Evolutionary conservation across 2,797 vertebrate species (phyloP).

Genomic region (Cyprinella venusta): DNA sequence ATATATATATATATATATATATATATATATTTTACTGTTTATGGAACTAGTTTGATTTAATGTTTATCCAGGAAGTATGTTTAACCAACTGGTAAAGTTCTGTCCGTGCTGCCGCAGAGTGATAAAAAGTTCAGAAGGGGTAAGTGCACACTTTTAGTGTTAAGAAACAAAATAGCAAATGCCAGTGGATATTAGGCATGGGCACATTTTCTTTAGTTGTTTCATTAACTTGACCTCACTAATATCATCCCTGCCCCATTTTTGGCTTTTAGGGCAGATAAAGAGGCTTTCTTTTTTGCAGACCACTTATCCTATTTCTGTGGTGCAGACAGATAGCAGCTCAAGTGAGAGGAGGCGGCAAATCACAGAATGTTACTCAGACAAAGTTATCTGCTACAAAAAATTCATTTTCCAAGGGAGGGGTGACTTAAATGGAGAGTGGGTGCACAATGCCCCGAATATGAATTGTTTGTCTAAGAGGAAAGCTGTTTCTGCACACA

Average conservation of each 20-base stretch:
- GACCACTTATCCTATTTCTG: conserved; percentile 18
- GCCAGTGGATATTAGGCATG: conserved; percentile 14
- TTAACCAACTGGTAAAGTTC: neutral
- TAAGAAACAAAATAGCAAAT: conserved; percentile 6
- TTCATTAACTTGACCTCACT: neutral
- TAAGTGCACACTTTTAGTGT: neutral
- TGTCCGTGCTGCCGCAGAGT: neutral
- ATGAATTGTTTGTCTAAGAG: neutral
- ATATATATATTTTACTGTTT: neutral
- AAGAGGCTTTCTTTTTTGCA: conserved; percentile 8
- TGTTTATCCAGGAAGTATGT: neutral
- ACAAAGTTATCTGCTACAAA: neutral
- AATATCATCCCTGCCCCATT: neutral
- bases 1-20: too few relatives aligned
- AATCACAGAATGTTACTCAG: conserved; percentile 1
- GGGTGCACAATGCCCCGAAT: neutral
- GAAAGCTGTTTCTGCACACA: neutral
- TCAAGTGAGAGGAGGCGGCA: conserved; percentile 8
- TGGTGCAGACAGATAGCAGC: conserved; percentile 19
- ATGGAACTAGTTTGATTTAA: neutral
- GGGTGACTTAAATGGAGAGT: neutral
- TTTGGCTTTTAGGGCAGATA: conserved; percentile 12
- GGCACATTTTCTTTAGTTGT: neutral
- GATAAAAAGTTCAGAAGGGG: neutral
- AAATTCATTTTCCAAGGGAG: neutral